Conservation (phyloP, 2,888 invertebrate genomes). For the Hirtodrosophila alboralis region DNA sequence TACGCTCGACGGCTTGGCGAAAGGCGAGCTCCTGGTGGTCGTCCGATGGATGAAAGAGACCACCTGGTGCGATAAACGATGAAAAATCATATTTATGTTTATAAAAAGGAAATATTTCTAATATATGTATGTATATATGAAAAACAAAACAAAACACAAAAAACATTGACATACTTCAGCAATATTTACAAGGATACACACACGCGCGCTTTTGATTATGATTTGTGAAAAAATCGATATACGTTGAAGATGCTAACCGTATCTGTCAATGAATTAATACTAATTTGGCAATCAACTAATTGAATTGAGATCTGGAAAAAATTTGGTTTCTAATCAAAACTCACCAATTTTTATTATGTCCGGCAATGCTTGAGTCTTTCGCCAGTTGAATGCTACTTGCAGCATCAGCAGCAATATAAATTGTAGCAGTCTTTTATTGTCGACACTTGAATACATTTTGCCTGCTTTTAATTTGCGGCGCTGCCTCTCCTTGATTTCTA, state of each 20-base stretch:
- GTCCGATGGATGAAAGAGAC: conserved; percentile 94
- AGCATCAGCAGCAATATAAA: conserved; percentile 44
- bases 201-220: conserved; percentile 53
- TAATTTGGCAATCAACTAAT: background rate
- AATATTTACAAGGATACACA: conserved; percentile 34
- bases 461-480: background rate
- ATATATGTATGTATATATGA: conserved; percentile 13
- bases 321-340: conserved; percentile 17
- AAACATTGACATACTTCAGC: conserved; percentile 36
- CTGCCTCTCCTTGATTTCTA: conserved; percentile 1
- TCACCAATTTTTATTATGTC: conserved; percentile 83
- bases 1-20: conserved; percentile 95
- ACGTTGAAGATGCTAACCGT: conserved; percentile 36
- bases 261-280: conserved; percentile 7
- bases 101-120: conserved; percentile 4
- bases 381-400: conserved; percentile 39
- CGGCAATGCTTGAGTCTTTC: conserved; percentile 68
- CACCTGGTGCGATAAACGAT: conserved; percentile 86
- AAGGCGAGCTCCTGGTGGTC: conserved; percentile 96
- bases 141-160: conserved; percentile 48
- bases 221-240: conserved; percentile 77
- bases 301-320: conserved; percentile 22
- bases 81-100: conserved; percentile 5
- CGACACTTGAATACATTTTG: conserved; percentile 43
- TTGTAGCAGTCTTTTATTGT: conserved; percentile 22